phyloP scores from a whole-genome alignment of 2,888 invertebrate species.

The Acanthacorydalis orientalis region DNA sequence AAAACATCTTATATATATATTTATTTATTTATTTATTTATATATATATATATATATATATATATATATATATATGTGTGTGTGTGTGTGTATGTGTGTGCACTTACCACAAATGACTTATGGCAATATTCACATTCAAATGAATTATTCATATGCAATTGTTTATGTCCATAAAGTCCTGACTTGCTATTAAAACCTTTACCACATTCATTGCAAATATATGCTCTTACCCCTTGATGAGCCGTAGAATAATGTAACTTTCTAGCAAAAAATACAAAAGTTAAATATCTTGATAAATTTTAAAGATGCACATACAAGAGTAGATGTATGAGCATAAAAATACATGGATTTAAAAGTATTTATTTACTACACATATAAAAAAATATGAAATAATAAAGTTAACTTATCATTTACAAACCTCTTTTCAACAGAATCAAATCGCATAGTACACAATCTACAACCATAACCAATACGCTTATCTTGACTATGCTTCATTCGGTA shows the following conservation, averaged over 20 bases:
- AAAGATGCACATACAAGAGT: too few relatives aligned
- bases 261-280: constrained; percentile 15
- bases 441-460: constrained; percentile 1
- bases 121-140: constrained; percentile 30
- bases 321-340: too few relatives aligned
- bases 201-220: constrained; percentile 34
- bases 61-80: too few relatives aligned
- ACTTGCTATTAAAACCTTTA: constrained; percentile 38
- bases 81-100: too few relatives aligned
- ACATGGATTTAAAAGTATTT: too few relatives aligned
- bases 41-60: too few relatives aligned
- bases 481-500: constrained; percentile 3
- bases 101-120: constrained; percentile 32
- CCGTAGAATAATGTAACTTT: constrained; percentile 34
- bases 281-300: not conserved
- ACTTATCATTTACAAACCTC: not conserved
- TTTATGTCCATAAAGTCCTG: constrained; percentile 35
- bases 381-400: too few relatives aligned
- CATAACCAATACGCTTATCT: constrained; percentile 1
- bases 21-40: too few relatives aligned
- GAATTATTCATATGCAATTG: constrained; percentile 27
- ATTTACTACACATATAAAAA: too few relatives aligned
- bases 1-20: too few relatives aligned
- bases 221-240: constrained; percentile 33
- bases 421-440: constrained; percentile 3